Conservation (phyloP, 2,797 vertebrate genomes). For the Vireo griseus region DNA sequence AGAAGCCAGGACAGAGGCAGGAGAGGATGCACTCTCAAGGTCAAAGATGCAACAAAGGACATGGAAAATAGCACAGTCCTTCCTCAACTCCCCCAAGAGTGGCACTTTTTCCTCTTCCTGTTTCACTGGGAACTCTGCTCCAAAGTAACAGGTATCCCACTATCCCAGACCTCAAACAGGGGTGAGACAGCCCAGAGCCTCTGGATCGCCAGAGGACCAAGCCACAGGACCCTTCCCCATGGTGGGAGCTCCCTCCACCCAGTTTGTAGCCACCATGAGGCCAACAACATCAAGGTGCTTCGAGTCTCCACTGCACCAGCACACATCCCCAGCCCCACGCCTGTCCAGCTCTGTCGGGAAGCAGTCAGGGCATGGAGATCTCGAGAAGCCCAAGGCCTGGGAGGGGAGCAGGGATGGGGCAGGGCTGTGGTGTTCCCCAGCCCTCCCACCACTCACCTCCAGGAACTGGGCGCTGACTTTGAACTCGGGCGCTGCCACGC, state of each 20-base stretch:
- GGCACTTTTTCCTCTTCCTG: not conserved
- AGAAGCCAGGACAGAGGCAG: not conserved
- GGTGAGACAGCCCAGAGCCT: not conserved
- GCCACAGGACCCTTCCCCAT: not conserved
- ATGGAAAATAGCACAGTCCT: not conserved
- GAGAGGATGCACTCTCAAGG: not conserved
- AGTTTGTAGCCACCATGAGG: not conserved
- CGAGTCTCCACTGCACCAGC: not conserved
- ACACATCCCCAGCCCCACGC: rapidly evolving
- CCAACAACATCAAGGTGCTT: not conserved
- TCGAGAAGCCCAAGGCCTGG: not conserved
- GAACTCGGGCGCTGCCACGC: conserved; percentile 83
- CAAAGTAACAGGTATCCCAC: rapidly evolving
- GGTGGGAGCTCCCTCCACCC: not conserved
- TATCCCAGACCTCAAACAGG: not conserved
- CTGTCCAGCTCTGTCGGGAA: not conserved
- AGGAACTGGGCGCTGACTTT: conserved; percentile 99
- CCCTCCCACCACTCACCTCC: conserved; percentile 78
- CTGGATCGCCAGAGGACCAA: not conserved
- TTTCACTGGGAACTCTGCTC: not conserved
- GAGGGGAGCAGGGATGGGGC: not conserved
- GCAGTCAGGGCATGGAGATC: rapidly evolving
- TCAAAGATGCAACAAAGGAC: not conserved
- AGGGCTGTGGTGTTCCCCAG: not conserved
- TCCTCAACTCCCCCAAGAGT: not conserved